Evolutionary conservation across 2,888 invertebrate genomes (phyloP), one percentile per base, ranked within the genome.

Genomic region (Blera fallax): DNA sequence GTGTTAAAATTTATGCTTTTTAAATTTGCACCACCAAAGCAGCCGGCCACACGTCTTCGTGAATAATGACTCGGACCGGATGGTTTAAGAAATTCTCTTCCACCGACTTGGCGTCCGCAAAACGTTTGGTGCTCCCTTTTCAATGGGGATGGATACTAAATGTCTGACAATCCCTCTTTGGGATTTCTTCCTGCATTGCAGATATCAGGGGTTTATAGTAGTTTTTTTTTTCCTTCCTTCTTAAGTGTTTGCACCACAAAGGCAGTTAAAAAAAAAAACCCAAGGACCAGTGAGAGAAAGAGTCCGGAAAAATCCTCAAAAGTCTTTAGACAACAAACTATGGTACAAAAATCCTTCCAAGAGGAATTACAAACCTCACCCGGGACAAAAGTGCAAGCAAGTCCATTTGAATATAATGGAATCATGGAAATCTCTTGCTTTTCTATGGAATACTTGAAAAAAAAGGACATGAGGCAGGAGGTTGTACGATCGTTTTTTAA

Each of bases 161-260:
- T 64, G 84, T 64, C 79, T 50, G 79, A 79, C 67, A 79, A 84
- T 64, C 58, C 84, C 62, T 64, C n/a, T 79, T 69, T 56, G 69
- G 79, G 74, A 80, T 69, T 84, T 58, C 67, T 52, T 73, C 52
- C 84, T 79, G 84, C 84, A 84, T 60, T 84, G 84, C 84, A 64
- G 83, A 65, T 72, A 72, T 45, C 52, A 60, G 60, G 72, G 77
- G 72, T 77, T 67, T 34, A 58, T 40, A 29, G 50, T 18, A 7
- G 2, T 5, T 45, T 54, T 5, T 21, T 52, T 43, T 29, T 48
- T 18, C 45, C 14, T 16, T 69, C 32, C 27, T 60, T 45, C 65
- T 83, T 78, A 70, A 84, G 79, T 80, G 80, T 52, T 80, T 79
- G 84, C 84, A 74, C 70, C 70, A 80, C 74, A 74, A 80, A 64